These are phyloP conservation scores for Drosophila erecta DNA, from an alignment of 1,140 invertebrate genomes.

Conservation along the genomic window DNA sequence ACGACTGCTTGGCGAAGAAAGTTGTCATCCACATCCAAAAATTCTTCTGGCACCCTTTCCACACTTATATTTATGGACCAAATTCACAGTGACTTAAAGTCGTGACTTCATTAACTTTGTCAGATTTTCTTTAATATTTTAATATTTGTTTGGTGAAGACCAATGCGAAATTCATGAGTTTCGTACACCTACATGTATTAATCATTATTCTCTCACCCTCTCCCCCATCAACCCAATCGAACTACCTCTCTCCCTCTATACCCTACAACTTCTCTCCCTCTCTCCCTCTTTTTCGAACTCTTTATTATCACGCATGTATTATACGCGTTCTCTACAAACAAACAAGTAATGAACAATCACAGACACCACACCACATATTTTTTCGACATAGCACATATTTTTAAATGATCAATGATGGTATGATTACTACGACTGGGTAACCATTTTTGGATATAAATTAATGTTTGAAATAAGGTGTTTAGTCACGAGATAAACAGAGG, in stretches of 20 bases:
- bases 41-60: background rate
- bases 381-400: no score
- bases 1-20: conserved; percentile 87
- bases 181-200: background rate
- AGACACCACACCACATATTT: no score
- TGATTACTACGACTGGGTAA: no score
- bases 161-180: background rate
- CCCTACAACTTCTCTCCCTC: background rate
- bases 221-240: background rate
- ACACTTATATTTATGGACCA: background rate
- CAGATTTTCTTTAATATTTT: background rate
- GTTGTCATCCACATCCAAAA: background rate
- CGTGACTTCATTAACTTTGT: background rate
- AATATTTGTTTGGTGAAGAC: background rate
- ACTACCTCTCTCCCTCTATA: conserved; percentile 3
- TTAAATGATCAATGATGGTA: no score
- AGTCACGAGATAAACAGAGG: background rate
- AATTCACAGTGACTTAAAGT: background rate
- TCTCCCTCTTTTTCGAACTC: conserved; percentile 25
- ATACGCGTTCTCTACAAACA: background rate
- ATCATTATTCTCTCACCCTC: background rate
- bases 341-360: no score
- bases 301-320: conserved; percentile 5
- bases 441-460: no score
- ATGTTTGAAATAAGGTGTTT: background rate